A percentile compares a stretch with the other conserved stretches of the same genome.
Conservation (phyloP, 2,888 invertebrate genomes). For the Zelleria hepariella region DNA sequence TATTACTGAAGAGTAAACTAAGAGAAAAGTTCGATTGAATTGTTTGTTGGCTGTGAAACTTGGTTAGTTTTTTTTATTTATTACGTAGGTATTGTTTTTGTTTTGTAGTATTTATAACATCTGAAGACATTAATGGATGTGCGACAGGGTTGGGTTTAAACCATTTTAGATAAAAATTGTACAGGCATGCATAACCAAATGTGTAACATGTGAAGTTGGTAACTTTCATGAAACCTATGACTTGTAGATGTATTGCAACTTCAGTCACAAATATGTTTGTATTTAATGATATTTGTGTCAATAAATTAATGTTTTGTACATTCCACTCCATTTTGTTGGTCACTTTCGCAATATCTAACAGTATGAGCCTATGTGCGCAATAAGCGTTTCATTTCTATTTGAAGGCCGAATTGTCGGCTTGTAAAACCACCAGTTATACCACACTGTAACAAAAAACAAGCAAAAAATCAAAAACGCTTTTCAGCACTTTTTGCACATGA, state of each 20-base stretch:
- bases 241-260: background rate
- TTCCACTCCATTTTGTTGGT: constrained; percentile 6
- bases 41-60: background rate
- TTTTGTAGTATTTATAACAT: constrained; percentile 8
- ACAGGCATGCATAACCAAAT: background rate
- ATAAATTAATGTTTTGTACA: constrained; percentile 10
- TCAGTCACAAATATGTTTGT: constrained; percentile 22
- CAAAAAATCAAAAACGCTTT: background rate
- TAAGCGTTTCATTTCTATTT: constrained; percentile 71
- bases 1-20: constrained; percentile 85
- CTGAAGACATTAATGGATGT: constrained; percentile 15
- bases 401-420: constrained; percentile 75
- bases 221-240: background rate
- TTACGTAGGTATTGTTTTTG: background rate
- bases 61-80: background rate
- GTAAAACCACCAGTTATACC: constrained; percentile 91
- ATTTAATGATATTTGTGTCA: constrained; percentile 32
- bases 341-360: constrained; percentile 72
- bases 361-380: constrained; percentile 81
- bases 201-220: background rate
- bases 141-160: background rate
- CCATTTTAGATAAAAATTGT: background rate
- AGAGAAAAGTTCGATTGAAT: constrained; percentile 79
- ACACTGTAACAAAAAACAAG: constrained; percentile 72
- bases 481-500: background rate